Base-by-base conservation (phyloP, 2,797 vertebrate species). In the Danio kyathit region DNA sequence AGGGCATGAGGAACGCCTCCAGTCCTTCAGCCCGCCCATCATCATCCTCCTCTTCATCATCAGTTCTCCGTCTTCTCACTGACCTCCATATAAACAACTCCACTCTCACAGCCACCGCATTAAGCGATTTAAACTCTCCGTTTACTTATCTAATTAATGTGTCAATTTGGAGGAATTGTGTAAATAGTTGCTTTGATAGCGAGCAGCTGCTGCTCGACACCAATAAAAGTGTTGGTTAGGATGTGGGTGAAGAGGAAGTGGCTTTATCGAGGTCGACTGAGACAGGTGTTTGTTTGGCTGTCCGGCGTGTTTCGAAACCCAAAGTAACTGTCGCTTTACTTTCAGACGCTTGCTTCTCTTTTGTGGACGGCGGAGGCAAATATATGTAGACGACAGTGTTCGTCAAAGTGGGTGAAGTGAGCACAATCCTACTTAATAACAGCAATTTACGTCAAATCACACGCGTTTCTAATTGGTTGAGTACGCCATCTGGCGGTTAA, bases 271-370 rank as follows among this genome's bases (percentile, higher is more conserved):
- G 87, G 86, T 84, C 88, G 86, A 56, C 79, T 82, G 82, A 80
- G 85, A 89, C 92, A 92, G 90, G 91, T 93, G 90, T 89, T 86
- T 93, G 90, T 89, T 83, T 74, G 75, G 73, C 82, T 87, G 88
- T 86, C 86, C 89, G 73, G 83, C 51, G 84, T 59, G 49, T 87
- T 89, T 84, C 80, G 71, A 90, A 87, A 89, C 83, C 84, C 84
- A 72, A 88, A 85, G 69, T 59, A 69, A 56, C 66, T 56, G 41
- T 52, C 75, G 57, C 38, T 52, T 73, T 44, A 61, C 66, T 70
- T 70, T 65, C 82, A 74, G 73, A 81, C 87, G 87, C 85, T 86
- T 54, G 80, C 83, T 89, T 87, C 64, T 51, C 5, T 59, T 54
- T 44, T 38, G 59, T 43, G 38, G 4, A 63, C 2, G n/a, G 43